phyloP scores from a whole-genome alignment of 1,140 invertebrate species.

The Charaxes varanes region DNA sequence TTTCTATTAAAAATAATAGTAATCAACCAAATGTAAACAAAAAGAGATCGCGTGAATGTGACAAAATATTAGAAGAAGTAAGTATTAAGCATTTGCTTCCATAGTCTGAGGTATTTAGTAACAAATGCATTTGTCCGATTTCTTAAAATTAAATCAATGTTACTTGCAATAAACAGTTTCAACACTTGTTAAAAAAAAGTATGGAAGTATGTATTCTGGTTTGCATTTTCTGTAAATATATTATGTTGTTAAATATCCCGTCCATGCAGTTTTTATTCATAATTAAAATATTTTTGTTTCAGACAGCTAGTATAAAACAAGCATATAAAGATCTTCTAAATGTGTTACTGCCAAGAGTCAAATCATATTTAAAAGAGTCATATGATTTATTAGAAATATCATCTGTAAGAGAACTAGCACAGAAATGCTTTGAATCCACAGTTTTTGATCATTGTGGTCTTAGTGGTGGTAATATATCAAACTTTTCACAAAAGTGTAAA shows the following conservation, averaged over 20 bases:
- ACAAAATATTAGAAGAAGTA: conserved; percentile 28
- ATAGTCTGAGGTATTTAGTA: no score
- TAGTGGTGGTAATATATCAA: conserved; percentile 49
- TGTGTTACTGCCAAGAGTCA: conserved; percentile 24
- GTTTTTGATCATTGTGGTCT: conserved; percentile 34
- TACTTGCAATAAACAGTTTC: background rate
- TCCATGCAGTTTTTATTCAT: no score
- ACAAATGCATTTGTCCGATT: no score
- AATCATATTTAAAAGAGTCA: conserved; percentile 17
- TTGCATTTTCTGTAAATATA: no score
- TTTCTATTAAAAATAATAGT: conserved; percentile 29
- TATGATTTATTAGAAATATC: conserved; percentile 28
- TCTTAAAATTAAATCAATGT: no score
- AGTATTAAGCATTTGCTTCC: no score
- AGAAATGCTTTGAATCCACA: conserved; percentile 42
- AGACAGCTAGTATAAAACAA: conserved; percentile 33
- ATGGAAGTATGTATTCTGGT: no score
- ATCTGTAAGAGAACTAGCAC: conserved; percentile 35
- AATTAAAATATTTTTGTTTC: conserved; percentile 17
- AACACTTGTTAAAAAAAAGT: background rate
- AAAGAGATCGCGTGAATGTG: conserved; percentile 23
- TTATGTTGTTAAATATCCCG: no score
- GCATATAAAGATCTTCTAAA: conserved; percentile 31
- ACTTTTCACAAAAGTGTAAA: conserved; percentile 36
- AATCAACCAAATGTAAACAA: conserved; percentile 20